Conservation (phyloP, 2,797 vertebrate genomes). For the Enteromius afrohamiltoni region DNA sequence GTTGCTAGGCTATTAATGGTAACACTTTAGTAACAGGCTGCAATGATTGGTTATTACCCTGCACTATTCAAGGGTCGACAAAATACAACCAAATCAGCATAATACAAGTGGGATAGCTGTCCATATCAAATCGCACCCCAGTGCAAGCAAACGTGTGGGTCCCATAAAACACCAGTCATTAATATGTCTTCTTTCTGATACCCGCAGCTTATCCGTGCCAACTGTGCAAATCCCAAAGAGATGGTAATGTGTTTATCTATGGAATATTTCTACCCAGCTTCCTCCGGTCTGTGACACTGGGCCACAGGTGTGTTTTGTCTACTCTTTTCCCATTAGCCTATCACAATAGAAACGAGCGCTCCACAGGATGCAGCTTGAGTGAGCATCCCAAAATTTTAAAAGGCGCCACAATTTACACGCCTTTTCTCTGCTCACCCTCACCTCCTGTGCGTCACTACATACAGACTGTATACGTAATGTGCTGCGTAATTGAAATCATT, state of each 20-base stretch:
- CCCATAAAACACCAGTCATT: background rate
- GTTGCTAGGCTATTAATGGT: slow-evolving; percentile 52
- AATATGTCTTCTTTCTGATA: slow-evolving; percentile 67
- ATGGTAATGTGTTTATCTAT: slow-evolving; percentile 86
- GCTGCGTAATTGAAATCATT: background rate
- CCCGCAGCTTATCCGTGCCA: slow-evolving; percentile 80
- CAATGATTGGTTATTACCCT: slow-evolving; percentile 34
- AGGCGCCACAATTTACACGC: slow-evolving; percentile 66
- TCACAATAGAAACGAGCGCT: slow-evolving; percentile 83
- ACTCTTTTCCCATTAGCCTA: slow-evolving; percentile 83
- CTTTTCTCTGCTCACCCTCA: slow-evolving; percentile 13
- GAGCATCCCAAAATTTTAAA: slow-evolving; percentile 74
- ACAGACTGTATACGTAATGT: background rate
- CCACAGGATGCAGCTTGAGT: slow-evolving; percentile 92
- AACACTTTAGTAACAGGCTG: slow-evolving; percentile 31
- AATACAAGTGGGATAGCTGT: slow-evolving; percentile 21
- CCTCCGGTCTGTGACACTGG: slow-evolving; percentile 86
- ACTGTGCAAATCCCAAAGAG: slow-evolving; percentile 76
- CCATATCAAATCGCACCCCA: slow-evolving; percentile 7
- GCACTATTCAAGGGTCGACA: slow-evolving; percentile 15
- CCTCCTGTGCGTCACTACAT: slow-evolving; percentile 7
- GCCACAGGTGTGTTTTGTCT: slow-evolving; percentile 93
- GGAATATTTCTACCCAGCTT: slow-evolving; percentile 86
- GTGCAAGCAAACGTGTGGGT: background rate
- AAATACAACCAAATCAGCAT: slow-evolving; percentile 17